Percentiles rank a stretch among this genome's conserved stretches.
Conservation (phyloP, 2,888 invertebrate species). For the Cataglyphis altisquamis region DNA sequence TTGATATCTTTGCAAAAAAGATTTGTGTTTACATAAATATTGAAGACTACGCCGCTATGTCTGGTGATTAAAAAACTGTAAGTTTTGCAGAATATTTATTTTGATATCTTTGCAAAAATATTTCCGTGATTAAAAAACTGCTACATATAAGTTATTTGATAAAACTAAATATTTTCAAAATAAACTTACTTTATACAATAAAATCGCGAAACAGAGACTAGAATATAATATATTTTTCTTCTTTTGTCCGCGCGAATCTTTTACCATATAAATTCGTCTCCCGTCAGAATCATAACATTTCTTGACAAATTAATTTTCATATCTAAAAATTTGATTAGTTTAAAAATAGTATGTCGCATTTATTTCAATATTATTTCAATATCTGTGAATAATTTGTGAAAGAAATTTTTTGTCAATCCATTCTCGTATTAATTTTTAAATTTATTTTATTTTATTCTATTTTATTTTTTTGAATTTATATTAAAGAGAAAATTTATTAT, state of each 20-base stretch:
- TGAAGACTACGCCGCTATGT: not conserved
- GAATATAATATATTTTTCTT: not conserved
- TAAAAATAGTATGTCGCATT: not conserved
- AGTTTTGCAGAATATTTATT: not conserved
- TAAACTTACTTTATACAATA: not conserved
- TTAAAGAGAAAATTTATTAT: not conserved
- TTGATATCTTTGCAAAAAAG: not conserved
- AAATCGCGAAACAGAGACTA: not conserved
- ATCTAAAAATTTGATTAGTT: not conserved
- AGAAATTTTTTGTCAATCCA: not conserved
- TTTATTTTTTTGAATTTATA: not conserved
- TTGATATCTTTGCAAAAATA: too few species aligned
- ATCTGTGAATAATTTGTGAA: not conserved
- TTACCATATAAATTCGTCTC: not conserved
- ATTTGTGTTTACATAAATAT: not conserved
- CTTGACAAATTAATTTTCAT: not conserved
- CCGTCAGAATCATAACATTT: not conserved
- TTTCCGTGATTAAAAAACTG: not conserved
- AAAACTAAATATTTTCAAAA: not conserved
- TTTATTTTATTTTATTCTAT: not conserved
- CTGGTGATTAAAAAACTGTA: not conserved
- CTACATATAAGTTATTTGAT: not conserved
- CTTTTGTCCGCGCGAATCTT: not conserved
- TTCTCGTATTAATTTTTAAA: not conserved
- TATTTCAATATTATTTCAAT: not conserved